Conservation (phyloP, 1,140 invertebrate genomes). For the silkworm (Bombyx mori) region ASM3026992v2 NC_085116.1:9395001-9395500, state of each 20-base stretch:
- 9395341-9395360: conserved; percentile 77
- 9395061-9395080: no score
- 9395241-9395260: no score
- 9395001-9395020: conserved; percentile 97
- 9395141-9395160: no score
- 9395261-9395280: no score
- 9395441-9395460: conserved; percentile 62
- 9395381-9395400: conserved; percentile 38
- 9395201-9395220: no score
- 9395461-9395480: conserved; percentile 51
- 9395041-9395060: not conserved
- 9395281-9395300: conserved; percentile 56
- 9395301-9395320: conserved; percentile 81
- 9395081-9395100: no score
- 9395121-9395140: no score
- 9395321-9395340: conserved; percentile 80
- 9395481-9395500: conserved; percentile 6
- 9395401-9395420: conserved; percentile 55
- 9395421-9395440: conserved; percentile 65
- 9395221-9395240: no score
- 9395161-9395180: no score
- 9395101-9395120: no score
- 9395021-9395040: conserved; percentile 93
- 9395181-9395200: no score
- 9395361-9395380: conserved; percentile 60